These are phyloP conservation scores for Drosophila azteca DNA, from an alignment of 1,140 invertebrate genomes.

Conservation along the genomic window DNA sequence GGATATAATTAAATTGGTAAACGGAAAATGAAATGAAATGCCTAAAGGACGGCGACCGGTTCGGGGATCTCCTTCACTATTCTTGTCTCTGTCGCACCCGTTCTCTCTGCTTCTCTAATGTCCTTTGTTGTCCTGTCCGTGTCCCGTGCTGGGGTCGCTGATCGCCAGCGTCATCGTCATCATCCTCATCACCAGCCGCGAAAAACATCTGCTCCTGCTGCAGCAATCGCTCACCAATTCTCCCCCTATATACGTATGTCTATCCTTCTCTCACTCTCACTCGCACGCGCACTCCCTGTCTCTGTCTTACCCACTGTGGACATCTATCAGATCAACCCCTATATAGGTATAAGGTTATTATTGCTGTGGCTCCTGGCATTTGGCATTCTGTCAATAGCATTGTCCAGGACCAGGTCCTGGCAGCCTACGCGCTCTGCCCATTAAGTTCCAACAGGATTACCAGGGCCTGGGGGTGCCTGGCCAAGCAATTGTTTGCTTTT, in stretches of 20 bases:
- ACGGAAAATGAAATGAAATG: not conserved
- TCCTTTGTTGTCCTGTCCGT: conserved; percentile 57
- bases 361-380: conserved; percentile 21
- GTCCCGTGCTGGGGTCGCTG: conserved; percentile 58
- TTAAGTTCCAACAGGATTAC: conserved; percentile 71
- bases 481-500: conserved; percentile 12
- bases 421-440: conserved; percentile 31
- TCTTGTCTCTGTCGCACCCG: not conserved
- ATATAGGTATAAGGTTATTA: conserved; percentile 2
- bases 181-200: conserved; percentile 52
- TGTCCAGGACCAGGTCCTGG: conserved; percentile 51
- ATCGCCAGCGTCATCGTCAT: conserved; percentile 38
- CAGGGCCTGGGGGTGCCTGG: conserved; percentile 14
- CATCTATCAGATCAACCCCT: conserved; percentile 62
- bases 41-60: conserved; percentile 19
- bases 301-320: conserved; percentile 14
- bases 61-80: conserved; percentile 31
- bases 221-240: conserved; percentile 65
- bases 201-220: conserved; percentile 83
- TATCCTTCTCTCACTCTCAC: conserved; percentile 10
- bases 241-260: not conserved
- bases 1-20: not conserved
- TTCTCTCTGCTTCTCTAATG: conserved; percentile 38
- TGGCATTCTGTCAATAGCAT: conserved; percentile 59
- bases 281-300: conserved; percentile 41